These are phyloP conservation scores for Mechanitis mazaeus DNA, from an alignment of 2,888 invertebrate genomes.

Conservation along the genomic window DNA sequence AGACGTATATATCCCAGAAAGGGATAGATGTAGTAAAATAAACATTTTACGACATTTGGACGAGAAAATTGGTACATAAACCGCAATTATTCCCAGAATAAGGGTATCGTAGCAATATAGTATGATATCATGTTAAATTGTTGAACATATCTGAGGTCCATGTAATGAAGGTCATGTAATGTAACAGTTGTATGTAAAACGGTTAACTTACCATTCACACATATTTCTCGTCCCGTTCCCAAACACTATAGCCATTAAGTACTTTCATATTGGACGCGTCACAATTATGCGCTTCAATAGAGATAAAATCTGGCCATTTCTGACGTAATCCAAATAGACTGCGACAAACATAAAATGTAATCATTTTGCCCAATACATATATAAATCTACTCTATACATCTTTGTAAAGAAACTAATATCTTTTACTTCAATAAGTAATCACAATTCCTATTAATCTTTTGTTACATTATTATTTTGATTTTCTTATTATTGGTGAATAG, in stretches of 20 bases:
- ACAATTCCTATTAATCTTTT: no score
- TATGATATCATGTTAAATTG: constrained; percentile 30
- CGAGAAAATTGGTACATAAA: constrained; percentile 65
- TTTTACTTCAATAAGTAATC: background rate
- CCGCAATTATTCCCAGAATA: constrained; percentile 63
- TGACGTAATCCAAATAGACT: constrained; percentile 1
- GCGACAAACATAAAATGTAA: background rate
- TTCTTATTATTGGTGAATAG: no score
- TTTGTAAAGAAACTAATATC: background rate
- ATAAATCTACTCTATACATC: background rate
- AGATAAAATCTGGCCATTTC: constrained; percentile 3
- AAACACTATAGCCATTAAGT: background rate
- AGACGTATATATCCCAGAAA: constrained; percentile 33
- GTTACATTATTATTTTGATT: no score
- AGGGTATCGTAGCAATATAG: constrained; percentile 39
- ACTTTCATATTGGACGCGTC: constrained; percentile 1
- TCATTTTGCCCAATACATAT: background rate
- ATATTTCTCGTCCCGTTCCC: background rate
- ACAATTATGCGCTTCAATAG: constrained; percentile 5
- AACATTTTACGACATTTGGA: constrained; percentile 61
- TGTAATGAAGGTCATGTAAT: constrained; percentile 4
- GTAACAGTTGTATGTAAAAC: background rate
- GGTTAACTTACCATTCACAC: background rate
- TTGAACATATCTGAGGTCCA: constrained; percentile 25
- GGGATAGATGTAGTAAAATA: constrained; percentile 60